phyloP scores from a whole-genome alignment of 2,888 invertebrate genomes.

The Stegophylla sp. region DNA sequence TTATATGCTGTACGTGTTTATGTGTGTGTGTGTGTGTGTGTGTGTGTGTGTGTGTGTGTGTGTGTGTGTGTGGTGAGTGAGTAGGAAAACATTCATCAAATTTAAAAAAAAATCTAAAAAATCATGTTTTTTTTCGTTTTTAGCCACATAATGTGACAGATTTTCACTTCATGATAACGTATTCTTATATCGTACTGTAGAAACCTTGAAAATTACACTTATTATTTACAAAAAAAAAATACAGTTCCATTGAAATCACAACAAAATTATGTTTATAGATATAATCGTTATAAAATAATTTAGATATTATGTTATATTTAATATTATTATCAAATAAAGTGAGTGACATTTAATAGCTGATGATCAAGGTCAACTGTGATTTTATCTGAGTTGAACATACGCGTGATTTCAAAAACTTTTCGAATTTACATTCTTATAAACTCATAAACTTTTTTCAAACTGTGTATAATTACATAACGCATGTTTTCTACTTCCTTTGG shows the following conservation, averaged over 20 bases:
- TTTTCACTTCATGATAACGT: neutral
- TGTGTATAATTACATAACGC: too few relatives aligned
- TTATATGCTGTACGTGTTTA: too few relatives aligned
- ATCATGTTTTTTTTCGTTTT: too few relatives aligned
- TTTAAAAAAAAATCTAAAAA: too few relatives aligned
- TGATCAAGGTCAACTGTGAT: neutral
- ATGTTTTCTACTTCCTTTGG: too few relatives aligned
- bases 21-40: too few relatives aligned
- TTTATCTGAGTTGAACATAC: neutral
- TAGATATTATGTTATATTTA: neutral
- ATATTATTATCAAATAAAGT: neutral
- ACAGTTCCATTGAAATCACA: neutral
- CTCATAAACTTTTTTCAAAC: too few relatives aligned
- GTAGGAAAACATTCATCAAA: too few relatives aligned
- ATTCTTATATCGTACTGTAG: neutral
- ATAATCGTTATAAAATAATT: too few relatives aligned
- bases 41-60: too few relatives aligned
- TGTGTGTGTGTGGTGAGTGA: too few relatives aligned
- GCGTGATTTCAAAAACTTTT: neutral
- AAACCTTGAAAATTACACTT: conserved; percentile 10
- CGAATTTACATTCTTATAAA: too few relatives aligned
- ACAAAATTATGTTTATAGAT: neutral
- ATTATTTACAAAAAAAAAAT: neutral
- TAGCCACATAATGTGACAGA: neutral
- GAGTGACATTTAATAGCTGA: neutral